A percentile compares a stretch with the other conserved stretches of the same genome.
Evolutionary conservation across 2,888 invertebrate genomes (phyloP).

Genomic region (Eristalis tenax): DNA sequence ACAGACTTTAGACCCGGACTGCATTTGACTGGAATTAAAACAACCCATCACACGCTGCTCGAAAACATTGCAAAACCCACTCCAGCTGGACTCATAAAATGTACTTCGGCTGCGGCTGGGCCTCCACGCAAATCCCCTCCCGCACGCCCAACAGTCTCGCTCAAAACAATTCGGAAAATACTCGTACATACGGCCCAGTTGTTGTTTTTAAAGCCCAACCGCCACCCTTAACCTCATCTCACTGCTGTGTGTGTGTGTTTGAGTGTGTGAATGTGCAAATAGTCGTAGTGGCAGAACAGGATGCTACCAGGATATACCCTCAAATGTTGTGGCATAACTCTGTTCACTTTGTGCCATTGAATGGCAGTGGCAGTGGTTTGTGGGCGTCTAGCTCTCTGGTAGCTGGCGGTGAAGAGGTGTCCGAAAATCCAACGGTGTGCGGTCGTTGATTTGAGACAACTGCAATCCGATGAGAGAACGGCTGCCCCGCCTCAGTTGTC

Average conservation of each 20-base stretch:
- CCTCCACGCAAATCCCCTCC: no score
- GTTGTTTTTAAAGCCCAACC: slow-evolving; percentile 9
- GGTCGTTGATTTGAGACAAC: slow-evolving; percentile 70
- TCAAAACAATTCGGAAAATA: not conserved
- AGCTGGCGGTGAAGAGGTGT: slow-evolving; percentile 50
- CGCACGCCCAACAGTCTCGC: no score
- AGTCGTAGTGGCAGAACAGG: slow-evolving; percentile 45
- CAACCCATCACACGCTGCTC: no score
- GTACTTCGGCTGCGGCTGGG: no score
- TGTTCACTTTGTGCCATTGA: slow-evolving; percentile 15
- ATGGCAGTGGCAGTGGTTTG: slow-evolving; percentile 12
- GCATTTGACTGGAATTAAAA: no score
- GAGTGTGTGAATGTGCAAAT: slow-evolving; percentile 33
- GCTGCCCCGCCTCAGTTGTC: not conserved
- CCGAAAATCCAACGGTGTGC: slow-evolving; percentile 54
- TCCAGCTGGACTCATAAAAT: no score
- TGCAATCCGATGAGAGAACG: slow-evolving; percentile 53
- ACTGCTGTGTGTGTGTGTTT: slow-evolving; percentile 22
- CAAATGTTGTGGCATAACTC: slow-evolving; percentile 61
- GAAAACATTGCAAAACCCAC: no score
- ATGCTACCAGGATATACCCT: slow-evolving; percentile 49
- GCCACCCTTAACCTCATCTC: slow-evolving; percentile 45
- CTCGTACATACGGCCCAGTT: not conserved
- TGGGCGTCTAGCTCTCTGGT: slow-evolving; percentile 6
- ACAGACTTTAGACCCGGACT: no score